phyloP scores from a whole-genome alignment of 2,113 vertebrate genomes.

The Terrapene triunguis region DNA sequence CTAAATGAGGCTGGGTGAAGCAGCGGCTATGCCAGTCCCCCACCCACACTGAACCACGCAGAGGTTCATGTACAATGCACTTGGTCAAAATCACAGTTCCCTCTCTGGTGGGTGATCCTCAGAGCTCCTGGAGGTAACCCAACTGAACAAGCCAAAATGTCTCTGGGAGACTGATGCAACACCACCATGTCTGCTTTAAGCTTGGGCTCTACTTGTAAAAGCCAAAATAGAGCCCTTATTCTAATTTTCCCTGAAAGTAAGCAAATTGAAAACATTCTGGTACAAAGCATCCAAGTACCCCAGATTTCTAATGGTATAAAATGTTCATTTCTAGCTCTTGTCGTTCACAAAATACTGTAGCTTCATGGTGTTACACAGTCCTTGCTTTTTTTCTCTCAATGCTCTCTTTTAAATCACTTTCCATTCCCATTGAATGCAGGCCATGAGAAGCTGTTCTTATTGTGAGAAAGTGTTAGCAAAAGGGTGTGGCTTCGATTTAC shows the following conservation, averaged over 20 bases:
- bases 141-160: neutral
- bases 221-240: neutral
- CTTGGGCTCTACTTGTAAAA: neutral
- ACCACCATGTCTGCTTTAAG: neutral
- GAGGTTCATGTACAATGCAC: neutral
- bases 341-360: neutral
- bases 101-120: neutral
- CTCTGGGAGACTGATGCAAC: neutral
- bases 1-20: neutral
- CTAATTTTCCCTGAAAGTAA: neutral
- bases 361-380: neutral
- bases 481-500: neutral
- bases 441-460: neutral
- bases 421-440: neutral
- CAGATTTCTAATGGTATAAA: neutral
- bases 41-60: neutral
- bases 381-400: neutral
- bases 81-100: neutral
- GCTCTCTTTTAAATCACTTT: neutral
- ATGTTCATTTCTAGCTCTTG: neutral
- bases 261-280: neutral
- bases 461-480: neutral
- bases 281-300: neutral
- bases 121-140: neutral
- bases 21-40: neutral